Conservation (phyloP, 2,113 vertebrate species). For the Macrotus californicus region DNA sequence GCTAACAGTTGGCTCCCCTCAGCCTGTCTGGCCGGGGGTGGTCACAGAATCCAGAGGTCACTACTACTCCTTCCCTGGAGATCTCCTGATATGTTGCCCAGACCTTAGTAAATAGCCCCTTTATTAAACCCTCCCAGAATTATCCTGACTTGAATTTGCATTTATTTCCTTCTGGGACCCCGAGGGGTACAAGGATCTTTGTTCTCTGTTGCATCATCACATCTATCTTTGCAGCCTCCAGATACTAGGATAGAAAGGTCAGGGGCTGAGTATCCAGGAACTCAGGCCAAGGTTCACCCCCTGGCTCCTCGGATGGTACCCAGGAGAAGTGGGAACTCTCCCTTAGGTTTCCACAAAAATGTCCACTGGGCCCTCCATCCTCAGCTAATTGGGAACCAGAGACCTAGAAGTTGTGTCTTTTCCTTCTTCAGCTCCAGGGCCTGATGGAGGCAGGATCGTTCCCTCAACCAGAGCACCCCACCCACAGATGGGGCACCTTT, state of each 20-base stretch:
- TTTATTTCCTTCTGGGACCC: background rate
- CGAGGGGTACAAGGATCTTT: background rate
- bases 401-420: background rate
- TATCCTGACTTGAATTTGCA: background rate
- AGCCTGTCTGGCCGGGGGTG: background rate
- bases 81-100: background rate
- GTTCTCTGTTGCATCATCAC: background rate
- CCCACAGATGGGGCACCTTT: background rate
- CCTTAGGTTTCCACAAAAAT: background rate
- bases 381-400: background rate
- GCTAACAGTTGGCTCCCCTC: background rate
- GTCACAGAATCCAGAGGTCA: background rate
- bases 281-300: background rate
- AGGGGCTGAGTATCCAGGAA: background rate
- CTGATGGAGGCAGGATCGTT: background rate
- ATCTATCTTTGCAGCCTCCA: background rate
- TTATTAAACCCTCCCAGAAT: background rate
- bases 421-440: background rate
- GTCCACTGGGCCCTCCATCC: background rate
- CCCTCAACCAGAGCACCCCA: background rate
- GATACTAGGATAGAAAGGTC: background rate
- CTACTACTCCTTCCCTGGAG: background rate
- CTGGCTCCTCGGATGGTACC: background rate
- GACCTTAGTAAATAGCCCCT: background rate
- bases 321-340: background rate